These are phyloP conservation scores for Eunapius fragilis DNA, from an alignment of 37 sponge, comb jelly and placozoan genomes.

Conservation along the genomic window DNA sequence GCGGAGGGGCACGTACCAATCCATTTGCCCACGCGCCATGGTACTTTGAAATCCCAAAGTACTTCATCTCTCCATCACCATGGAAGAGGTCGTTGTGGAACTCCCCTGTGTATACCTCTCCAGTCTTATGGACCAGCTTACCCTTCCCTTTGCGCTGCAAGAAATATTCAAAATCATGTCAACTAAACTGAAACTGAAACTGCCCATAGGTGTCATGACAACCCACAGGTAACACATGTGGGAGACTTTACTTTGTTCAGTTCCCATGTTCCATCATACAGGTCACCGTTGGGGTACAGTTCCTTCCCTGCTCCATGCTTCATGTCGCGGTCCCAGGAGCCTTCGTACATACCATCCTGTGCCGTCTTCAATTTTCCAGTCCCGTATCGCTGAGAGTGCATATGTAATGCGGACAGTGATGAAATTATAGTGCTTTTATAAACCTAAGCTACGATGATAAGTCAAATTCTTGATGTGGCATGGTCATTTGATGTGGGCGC, in stretches of 20 bases:
- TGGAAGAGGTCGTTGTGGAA: constrained; percentile 54
- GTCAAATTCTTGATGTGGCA: too few species aligned
- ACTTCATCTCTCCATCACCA: constrained; percentile 89
- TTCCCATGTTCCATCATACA: constrained; percentile 88
- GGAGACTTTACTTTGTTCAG: constrained; percentile 42
- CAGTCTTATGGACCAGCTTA: constrained; percentile 50
- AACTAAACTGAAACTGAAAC: too few species aligned
- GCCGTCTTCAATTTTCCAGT: constrained; percentile 44
- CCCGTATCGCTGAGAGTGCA: constrained; percentile 72
- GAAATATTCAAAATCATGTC: constrained; percentile 3
- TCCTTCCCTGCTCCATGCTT: constrained; percentile 68
- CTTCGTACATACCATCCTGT: constrained; percentile 66
- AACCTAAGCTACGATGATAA: too few species aligned
- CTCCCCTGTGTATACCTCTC: constrained; percentile 68
- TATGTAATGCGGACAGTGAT: too few species aligned
- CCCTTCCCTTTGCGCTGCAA: constrained; percentile 74
- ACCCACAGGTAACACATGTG: background rate
- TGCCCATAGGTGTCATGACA: too few species aligned
- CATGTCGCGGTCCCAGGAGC: constrained; percentile 76
- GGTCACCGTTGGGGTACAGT: constrained; percentile 72
- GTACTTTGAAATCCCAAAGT: constrained; percentile 64
- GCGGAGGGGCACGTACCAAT: too few species aligned
- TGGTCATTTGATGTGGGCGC: too few species aligned
- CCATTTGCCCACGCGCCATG: constrained; percentile 81
- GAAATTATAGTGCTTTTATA: too few species aligned